Evolutionary conservation across 2,113 vertebrate species (phyloP), one percentile per base, ranked within the genome.

Genomic region (Nycticorax nycticorax): DNA sequence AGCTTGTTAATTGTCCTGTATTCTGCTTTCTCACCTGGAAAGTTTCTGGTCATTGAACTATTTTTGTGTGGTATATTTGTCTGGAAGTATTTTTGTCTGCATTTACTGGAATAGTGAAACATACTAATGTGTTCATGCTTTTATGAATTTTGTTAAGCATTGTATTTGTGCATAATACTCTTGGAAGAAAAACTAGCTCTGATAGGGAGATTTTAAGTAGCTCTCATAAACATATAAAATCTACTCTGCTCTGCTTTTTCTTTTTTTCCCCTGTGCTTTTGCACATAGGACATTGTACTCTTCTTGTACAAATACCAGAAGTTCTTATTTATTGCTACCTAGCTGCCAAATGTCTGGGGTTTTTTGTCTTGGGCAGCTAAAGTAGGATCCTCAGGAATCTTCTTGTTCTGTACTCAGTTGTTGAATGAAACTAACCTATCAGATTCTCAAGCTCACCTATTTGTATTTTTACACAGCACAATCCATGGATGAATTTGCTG

Each of bases 401-500:
- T 30, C 63, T 64, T n/a, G 19, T 60, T 92, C 77, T 59, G 9
- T 45, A 30, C 14, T 76, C 23, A 60, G 14, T 23, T 86, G 1
- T 20, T 72, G 53, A 85, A 41, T 27, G 15, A 64, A 93, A 71
- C 41, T 27, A 73, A 80, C 37, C 32, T 47, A 4, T 32, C 18
- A 33, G 24, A 75, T 89, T 89, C 47, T 89, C 15, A 45, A 67
- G 37, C 5, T 89, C 63, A 30, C 27, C 7, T 64, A 0, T 92
- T 77, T 89, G 32, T 52, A 23, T 59, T 93, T 76, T 96, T 75
- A 33, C 43, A 24, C 82, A 99, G 99, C 97, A 9, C 97, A 98
- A 1, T 82, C 98, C 84, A 98, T 98, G 98, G 98, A 99, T 21
- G 99, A 99, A 96, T 99, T 97, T 98, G 98, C 98, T 11, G 99